Evolutionary conservation across 1,140 invertebrate species (phyloP).

Genomic region (Bombus huntii): DNA sequence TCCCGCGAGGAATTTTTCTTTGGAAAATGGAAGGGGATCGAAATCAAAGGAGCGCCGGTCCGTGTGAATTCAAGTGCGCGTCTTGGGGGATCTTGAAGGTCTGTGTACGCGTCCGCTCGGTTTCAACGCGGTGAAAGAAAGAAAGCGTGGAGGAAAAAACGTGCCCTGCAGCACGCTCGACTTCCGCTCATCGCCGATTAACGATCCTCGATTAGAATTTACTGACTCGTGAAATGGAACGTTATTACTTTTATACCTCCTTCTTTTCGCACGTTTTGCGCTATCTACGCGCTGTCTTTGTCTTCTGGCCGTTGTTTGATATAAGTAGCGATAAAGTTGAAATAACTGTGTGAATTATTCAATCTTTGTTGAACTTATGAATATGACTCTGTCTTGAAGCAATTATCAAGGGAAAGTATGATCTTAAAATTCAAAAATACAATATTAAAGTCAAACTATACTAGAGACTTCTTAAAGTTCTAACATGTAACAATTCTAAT

Average conservation of each 20-base stretch:
- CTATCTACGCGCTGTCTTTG: background rate
- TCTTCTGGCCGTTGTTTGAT: background rate
- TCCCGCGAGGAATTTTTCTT: background rate
- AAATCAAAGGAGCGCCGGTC: conserved; percentile 66
- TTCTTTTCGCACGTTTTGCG: background rate
- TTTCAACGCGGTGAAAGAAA: background rate
- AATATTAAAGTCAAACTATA: too few species aligned
- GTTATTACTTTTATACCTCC: background rate
- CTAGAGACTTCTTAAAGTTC: too few species aligned
- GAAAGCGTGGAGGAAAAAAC: background rate
- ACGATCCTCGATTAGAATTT: conserved; percentile 11
- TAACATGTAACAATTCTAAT: too few species aligned
- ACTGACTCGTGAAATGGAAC: conserved; percentile 2
- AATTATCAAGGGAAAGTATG: too few species aligned
- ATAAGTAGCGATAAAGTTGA: too few species aligned
- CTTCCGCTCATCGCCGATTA: conserved; percentile 4
- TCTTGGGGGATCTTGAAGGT: conserved; percentile 45
- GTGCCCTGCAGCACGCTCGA: background rate
- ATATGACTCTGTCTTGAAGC: too few species aligned
- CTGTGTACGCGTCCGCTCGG: background rate
- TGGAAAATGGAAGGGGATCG: conserved; percentile 42
- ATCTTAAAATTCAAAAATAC: too few species aligned
- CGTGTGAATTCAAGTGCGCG: conserved; percentile 64
- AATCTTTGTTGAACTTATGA: too few species aligned
- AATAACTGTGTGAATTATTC: too few species aligned